phyloP scores from a whole-genome alignment of 1,140 invertebrate genomes.

The Acromyrmex echinatior region DNA sequence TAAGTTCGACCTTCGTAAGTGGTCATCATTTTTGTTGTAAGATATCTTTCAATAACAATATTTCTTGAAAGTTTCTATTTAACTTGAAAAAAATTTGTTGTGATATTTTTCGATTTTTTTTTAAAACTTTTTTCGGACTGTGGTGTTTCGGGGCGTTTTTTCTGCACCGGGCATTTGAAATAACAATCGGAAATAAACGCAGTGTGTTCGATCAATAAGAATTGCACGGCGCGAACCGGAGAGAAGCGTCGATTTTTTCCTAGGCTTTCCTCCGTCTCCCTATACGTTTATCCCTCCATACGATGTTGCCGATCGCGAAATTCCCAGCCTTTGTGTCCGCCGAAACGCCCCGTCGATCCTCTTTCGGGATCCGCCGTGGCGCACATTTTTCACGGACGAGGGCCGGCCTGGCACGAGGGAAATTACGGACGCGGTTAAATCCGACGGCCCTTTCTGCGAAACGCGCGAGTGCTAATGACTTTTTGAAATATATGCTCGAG shows the following conservation, averaged over 20 bases:
- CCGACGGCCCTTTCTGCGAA: slow-evolving; percentile 58
- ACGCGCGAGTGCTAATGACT: slow-evolving; percentile 62
- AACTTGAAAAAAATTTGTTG: slow-evolving; percentile 21
- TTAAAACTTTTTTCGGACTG: neutral
- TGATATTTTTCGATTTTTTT: slow-evolving; percentile 22
- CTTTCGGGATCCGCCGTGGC: slow-evolving; percentile 27
- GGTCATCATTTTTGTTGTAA: neutral
- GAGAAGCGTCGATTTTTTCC: slow-evolving; percentile 33
- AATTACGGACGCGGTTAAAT: slow-evolving; percentile 61
- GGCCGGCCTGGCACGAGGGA: slow-evolving; percentile 40
- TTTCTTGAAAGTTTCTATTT: slow-evolving; percentile 7
- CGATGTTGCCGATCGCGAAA: slow-evolving; percentile 31
- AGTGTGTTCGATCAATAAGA: slow-evolving; percentile 2
- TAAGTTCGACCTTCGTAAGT: neutral
- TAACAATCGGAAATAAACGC: slow-evolving; percentile 29
- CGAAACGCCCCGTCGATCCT: slow-evolving; percentile 46
- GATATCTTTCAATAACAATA: neutral
- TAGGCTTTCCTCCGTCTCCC: slow-evolving; percentile 1
- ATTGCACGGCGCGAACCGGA: neutral
- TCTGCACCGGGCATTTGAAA: neutral
- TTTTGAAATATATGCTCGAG: slow-evolving; percentile 54
- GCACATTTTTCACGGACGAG: slow-evolving; percentile 55
- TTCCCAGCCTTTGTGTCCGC: slow-evolving; percentile 41
- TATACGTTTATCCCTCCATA: neutral
- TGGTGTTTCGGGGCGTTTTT: slow-evolving; percentile 1